These are phyloP conservation scores for Porites lobata DNA, from an alignment of 92 coral and sea anemone genomes.

Conservation along the genomic window DNA sequence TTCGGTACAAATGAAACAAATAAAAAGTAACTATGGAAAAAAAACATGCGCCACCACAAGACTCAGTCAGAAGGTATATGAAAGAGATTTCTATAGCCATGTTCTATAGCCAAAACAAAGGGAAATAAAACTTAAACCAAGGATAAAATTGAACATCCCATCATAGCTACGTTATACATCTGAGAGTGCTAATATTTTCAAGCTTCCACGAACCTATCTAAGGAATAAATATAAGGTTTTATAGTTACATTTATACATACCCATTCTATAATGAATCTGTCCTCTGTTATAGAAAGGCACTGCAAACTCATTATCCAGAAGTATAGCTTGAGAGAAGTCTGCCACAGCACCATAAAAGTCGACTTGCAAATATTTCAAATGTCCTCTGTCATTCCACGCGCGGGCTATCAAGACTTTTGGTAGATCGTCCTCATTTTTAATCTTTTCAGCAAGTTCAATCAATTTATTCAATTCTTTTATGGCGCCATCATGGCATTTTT, in stretches of 20 bases:
- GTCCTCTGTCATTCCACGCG: constrained; percentile 73
- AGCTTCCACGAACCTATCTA: not conserved
- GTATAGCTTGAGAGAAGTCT: constrained; percentile 64
- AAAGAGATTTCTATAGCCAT: no score
- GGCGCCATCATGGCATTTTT: constrained; percentile 41
- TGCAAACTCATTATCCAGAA: constrained; percentile 54
- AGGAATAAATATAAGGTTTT: no score
- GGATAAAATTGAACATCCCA: no score
- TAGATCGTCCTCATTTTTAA: not conserved
- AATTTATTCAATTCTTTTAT: constrained; percentile 34
- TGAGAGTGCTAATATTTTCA: no score
- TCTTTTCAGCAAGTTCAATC: constrained; percentile 10
- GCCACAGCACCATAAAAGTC: constrained; percentile 62
- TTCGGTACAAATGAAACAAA: no score
- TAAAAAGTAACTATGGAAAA: no score
- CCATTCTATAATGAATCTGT: constrained; percentile 78
- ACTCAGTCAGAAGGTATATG: no score
- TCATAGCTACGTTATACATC: not conserved
- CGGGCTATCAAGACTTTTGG: constrained; percentile 27
- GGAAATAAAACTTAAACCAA: no score
- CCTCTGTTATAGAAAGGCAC: constrained; percentile 78
- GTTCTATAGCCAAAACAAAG: no score
- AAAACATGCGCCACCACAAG: no score
- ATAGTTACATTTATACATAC: constrained; percentile 13
- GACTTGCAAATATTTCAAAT: constrained; percentile 64